Evolutionary conservation across 1,140 invertebrate genomes (phyloP), one percentile per base, ranked within the genome.

Genomic region (Caerostris darwini): DNA sequence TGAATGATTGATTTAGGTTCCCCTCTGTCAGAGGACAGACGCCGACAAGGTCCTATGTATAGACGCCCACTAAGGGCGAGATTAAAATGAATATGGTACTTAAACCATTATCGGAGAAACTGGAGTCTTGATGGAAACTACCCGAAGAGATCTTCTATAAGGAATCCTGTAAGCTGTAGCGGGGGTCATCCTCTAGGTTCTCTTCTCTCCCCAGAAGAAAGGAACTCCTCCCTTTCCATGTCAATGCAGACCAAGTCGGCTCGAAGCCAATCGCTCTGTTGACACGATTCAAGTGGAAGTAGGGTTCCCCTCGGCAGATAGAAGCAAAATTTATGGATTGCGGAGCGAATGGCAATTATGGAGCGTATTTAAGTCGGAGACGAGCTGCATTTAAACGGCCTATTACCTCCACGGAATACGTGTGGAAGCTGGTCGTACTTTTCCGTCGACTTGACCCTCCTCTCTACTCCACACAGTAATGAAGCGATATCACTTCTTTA

Each of bases 341-440:
- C 57, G 64, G 92, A 86, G 50, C 82, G 82, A 86, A 81, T 87
- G 71, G 85, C 92, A 94, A 94, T 94, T 94, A 89, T 89, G 86
- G 86, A 89, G 92, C 92, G 67, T 92, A 85, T 92, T 92, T 92
- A 92, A 85, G 90, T 85, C 54, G 90, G 83, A 93, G 92, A 89
- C 92, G 92, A 94, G 92, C 92, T 94, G 92, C 92, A 94, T 94
- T 81, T 81, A 94, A 94, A 94, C 92, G 92, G 86, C 92, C 92
- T 77, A 94, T 94, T 94, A 94, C 92, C 71, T 59, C 69, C n/a
- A 34, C 61, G 6, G 91, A 86, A 86, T 86, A 86, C 81, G 82
- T 67, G 61, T 67, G 82, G 34, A 64, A 53, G 64, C 89, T 54
- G 50, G 50, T 90, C 50, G 50, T 59, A 19, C 87, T 54, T 50